A percentile compares a stretch with the other conserved stretches of the same genome.
phyloP scores from a whole-genome alignment of 2,888 invertebrate species.

The Phanerotoma sp. region DNA sequence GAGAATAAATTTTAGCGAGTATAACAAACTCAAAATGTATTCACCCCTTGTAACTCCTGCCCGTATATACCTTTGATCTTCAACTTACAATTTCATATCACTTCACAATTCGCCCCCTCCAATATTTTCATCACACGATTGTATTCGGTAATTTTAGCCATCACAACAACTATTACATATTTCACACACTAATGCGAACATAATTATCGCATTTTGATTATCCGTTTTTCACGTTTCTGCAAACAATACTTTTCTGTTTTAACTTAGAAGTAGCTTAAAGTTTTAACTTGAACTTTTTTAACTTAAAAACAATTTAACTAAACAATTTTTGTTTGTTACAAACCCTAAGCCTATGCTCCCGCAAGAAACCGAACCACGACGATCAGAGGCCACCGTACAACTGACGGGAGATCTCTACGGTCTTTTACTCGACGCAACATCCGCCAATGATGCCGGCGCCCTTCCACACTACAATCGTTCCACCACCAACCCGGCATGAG shows the following conservation, averaged over 20 bases:
- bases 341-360: too few species aligned
- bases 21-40: background rate
- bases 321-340: too few species aligned
- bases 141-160: too few species aligned
- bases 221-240: too few species aligned
- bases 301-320: too few species aligned
- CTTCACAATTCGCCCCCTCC: conserved; percentile 3
- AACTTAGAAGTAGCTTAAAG: too few species aligned
- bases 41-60: conserved; percentile 6
- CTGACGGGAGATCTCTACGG: conserved; percentile 53
- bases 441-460: conserved; percentile 51
- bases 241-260: too few species aligned
- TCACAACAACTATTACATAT: too few species aligned
- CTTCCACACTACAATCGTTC: conserved; percentile 29
- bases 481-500: conserved; percentile 28
- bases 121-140: too few species aligned
- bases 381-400: conserved; percentile 53
- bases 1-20: background rate
- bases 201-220: too few species aligned
- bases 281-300: too few species aligned
- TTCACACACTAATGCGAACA: too few species aligned
- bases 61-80: conserved; percentile 1
- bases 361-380: conserved; percentile 34
- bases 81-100: conserved; percentile 3
- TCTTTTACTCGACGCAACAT: conserved; percentile 53